phyloP scores from a whole-genome alignment of 2,113 vertebrate genomes.

The Microtus montanus region DNA sequence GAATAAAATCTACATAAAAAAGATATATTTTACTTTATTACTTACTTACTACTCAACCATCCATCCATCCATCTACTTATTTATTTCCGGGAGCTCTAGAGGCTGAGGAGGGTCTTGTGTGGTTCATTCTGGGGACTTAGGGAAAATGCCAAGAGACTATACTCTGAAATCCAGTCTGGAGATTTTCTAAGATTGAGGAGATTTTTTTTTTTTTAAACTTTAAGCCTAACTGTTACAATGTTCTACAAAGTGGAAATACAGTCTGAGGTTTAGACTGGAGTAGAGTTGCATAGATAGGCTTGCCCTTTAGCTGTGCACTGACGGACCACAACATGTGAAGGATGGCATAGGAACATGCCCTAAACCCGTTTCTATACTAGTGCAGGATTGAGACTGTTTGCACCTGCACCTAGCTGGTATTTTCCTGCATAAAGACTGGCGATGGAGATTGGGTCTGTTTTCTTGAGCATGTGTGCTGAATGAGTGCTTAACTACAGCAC shows the following conservation, averaged over 20 bases:
- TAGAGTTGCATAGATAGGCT: background rate
- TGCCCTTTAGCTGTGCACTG: background rate
- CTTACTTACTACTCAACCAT: no score
- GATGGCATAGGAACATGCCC: background rate
- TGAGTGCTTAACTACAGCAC: background rate
- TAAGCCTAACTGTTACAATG: no score
- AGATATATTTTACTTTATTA: background rate
- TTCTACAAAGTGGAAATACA: background rate
- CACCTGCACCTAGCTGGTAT: background rate
- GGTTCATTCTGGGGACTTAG: background rate
- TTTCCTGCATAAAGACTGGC: background rate
- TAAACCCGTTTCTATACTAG: background rate
- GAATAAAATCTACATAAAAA: conserved; percentile 16
- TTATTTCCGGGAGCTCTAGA: background rate
- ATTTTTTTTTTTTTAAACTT: background rate
- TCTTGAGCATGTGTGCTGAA: background rate
- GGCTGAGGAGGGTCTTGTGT: background rate
- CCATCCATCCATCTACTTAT: background rate
- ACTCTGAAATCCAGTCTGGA: background rate
- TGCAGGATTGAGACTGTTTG: background rate
- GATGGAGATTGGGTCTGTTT: background rate
- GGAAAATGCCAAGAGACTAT: background rate
- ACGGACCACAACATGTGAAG: background rate
- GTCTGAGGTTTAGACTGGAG: background rate
- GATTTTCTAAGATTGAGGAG: background rate